Evolutionary conservation across 2,113 vertebrate genomes (phyloP).

Genomic region (Gallinago media): DNA sequence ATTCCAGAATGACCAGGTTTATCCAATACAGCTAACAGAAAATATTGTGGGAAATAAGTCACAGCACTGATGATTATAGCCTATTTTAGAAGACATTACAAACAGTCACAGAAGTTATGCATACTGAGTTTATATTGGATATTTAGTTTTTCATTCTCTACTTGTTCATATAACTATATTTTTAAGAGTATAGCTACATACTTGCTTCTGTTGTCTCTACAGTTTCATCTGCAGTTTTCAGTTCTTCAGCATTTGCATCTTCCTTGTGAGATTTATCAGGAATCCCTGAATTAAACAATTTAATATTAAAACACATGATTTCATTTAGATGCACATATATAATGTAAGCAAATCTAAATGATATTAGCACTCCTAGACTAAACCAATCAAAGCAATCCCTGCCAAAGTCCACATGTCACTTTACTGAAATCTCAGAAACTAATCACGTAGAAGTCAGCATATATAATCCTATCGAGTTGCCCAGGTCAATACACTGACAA

Average conservation of each 20-base stretch:
- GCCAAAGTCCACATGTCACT: background rate
- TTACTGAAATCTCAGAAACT: background rate
- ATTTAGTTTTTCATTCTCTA: background rate
- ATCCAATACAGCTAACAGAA: conserved; percentile 41
- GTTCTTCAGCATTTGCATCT: conserved; percentile 29
- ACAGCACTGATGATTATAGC: background rate
- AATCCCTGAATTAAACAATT: conserved; percentile 49
- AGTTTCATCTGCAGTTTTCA: conserved; percentile 15
- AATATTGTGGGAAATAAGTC: background rate
- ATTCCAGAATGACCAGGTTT: conserved; percentile 34
- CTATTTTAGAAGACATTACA: background rate
- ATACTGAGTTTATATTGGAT: background rate
- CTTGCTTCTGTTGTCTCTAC: conserved; percentile 23
- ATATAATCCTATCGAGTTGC: background rate
- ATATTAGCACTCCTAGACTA: background rate
- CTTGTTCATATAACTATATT: background rate
- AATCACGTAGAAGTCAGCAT: background rate
- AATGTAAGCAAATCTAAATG: background rate
- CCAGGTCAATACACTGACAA: background rate
- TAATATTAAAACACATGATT: background rate
- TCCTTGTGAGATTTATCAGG: conserved; percentile 59
- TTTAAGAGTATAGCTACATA: conserved; percentile 21
- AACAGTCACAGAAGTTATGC: background rate
- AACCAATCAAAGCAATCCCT: background rate
- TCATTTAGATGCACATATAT: background rate